These are phyloP conservation scores for Setophaga petechia DNA, from an alignment of 2,113 vertebrate species.

Conservation along the genomic window DNA sequence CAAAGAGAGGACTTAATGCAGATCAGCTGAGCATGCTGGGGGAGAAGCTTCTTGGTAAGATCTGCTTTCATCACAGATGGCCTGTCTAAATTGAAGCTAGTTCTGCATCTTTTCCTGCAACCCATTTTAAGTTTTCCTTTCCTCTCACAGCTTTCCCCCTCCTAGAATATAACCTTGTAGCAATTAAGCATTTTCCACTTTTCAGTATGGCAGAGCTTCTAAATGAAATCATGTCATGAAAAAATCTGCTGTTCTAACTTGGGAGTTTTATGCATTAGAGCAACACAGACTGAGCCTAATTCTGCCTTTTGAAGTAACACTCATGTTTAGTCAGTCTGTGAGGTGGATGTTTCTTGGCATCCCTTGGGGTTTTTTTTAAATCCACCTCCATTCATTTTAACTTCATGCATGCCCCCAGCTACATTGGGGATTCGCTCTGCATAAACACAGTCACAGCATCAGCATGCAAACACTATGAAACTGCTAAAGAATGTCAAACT, in stretches of 20 bases:
- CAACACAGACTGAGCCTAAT: not conserved
- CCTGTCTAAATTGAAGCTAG: not conserved
- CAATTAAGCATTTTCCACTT: not conserved
- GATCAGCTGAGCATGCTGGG: slow-evolving; percentile 85
- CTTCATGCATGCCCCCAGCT: not conserved
- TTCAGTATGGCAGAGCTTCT: not conserved
- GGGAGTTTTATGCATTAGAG: not conserved
- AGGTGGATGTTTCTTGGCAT: not conserved
- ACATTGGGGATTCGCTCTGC: not conserved
- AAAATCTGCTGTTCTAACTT: not conserved
- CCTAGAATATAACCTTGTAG: not conserved
- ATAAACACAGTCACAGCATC: not conserved
- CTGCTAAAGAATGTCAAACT: not conserved
- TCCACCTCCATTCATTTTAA: not conserved
- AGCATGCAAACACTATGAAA: not conserved
- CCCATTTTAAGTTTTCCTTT: not conserved
- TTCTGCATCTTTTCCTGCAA: not conserved
- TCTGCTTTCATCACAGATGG: not conserved
- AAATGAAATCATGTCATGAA: not conserved
- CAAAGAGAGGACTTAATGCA: slow-evolving; percentile 83
- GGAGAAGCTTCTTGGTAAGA: slow-evolving; percentile 83
- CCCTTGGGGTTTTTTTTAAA: not conserved
- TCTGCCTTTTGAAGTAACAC: not conserved
- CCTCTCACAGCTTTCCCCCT: not conserved
- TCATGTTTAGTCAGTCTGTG: not conserved